phyloP scores from a whole-genome alignment of 2,113 vertebrate species.

The Corythornis vintsioides region DNA sequence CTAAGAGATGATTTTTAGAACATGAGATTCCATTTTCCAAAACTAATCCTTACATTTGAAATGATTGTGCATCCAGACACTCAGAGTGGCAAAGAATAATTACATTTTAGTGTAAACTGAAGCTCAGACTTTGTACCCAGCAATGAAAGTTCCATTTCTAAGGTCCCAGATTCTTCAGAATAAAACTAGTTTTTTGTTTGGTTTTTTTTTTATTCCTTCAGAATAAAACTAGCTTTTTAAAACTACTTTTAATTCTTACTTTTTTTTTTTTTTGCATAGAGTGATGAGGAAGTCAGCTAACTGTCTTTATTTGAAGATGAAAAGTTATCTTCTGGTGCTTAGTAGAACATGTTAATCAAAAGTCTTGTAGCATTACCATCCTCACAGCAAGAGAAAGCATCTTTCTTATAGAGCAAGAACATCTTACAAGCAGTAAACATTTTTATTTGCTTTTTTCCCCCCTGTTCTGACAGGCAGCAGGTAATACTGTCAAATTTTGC shows the following conservation, averaged over 20 bases:
- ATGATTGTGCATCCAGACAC: not conserved
- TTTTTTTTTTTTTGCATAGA: too few species aligned
- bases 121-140: not conserved
- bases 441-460: not conserved
- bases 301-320: not conserved
- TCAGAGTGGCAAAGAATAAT: not conserved
- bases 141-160: not conserved
- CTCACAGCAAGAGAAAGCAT: fast-evolving
- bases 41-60: not conserved
- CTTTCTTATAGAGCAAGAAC: not conserved
- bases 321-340: not conserved
- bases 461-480: not conserved
- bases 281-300: not conserved
- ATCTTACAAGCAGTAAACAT: not conserved
- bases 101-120: not conserved
- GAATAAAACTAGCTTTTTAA: too few species aligned
- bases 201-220: too few species aligned
- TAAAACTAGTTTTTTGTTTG: not conserved
- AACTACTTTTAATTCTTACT: too few species aligned
- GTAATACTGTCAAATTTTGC: not conserved
- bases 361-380: not conserved
- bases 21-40: not conserved
- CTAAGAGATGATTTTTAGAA: not conserved
- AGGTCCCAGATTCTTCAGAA: not conserved
- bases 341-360: not conserved